A percentile compares a stretch with the other conserved stretches of the same genome.
These are phyloP conservation scores for Brachyrhaphis roseni DNA, from an alignment of 2,797 vertebrate species.

Conservation along the genomic window DNA sequence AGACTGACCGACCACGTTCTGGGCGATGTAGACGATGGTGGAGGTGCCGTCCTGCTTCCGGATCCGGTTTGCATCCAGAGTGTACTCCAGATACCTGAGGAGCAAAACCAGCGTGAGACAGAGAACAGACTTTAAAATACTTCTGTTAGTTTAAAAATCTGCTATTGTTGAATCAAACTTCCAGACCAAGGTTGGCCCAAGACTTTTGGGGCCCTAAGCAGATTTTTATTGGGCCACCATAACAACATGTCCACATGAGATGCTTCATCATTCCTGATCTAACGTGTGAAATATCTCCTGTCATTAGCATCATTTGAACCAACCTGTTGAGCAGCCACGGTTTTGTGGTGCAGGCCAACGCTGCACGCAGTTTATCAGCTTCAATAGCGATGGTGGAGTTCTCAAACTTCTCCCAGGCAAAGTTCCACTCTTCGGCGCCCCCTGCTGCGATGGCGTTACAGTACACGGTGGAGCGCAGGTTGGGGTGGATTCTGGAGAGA, in stretches of 20 bases:
- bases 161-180: too few species aligned
- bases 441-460: slow-evolving; percentile 88
- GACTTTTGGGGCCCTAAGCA: too few species aligned
- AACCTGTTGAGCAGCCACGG: slow-evolving; percentile 92
- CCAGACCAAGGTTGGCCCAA: too few species aligned
- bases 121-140: too few species aligned
- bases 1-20: slow-evolving; percentile 86
- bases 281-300: too few species aligned
- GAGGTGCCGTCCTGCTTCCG: slow-evolving; percentile 90
- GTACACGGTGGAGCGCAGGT: slow-evolving; percentile 89
- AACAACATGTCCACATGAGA: too few species aligned
- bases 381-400: slow-evolving; percentile 79
- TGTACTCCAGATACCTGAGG: slow-evolving; percentile 86
- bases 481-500: slow-evolving; percentile 84
- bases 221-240: too few species aligned
- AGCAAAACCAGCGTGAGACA: background rate
- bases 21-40: slow-evolving; percentile 87
- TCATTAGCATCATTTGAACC: too few species aligned
- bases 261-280: too few species aligned
- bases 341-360: slow-evolving; percentile 83
- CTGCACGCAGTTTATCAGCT: slow-evolving; percentile 87
- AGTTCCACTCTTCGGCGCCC: slow-evolving; percentile 83
- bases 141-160: too few species aligned
- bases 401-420: slow-evolving; percentile 81
- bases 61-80: slow-evolving; percentile 78